Base-by-base conservation (phyloP, 2,113 vertebrate genomes). In the Pomatostomus ruficeps region DNA sequence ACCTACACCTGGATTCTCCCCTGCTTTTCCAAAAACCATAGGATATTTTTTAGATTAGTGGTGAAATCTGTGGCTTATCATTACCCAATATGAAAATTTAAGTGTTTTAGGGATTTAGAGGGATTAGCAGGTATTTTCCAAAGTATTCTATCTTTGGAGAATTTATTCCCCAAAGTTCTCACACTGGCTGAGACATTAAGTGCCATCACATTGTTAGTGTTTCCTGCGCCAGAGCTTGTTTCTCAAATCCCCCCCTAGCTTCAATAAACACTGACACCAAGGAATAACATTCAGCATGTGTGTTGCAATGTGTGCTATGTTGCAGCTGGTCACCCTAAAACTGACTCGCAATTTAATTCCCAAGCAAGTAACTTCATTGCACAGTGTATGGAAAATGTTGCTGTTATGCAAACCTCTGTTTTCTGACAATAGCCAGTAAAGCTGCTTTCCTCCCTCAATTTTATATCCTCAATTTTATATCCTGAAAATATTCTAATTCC, bases 231-330 rank as follows among this genome's bases (percentile, higher is more conserved):
- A 95, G 61, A 59, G 75, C 42, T 85, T 80, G 72, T 59, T 94
- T 86, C 88, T 93, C 72, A 94, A 90, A 90, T 73, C 92, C 76
- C 79, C 79, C 16, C 13, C 68, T 83, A 51, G 3, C 3, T 66
- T 84, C 93, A 93, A 71, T 63, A 94, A 95, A 93, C 85, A 88
- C 85, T 81, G 90, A 91, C 93, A 94, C 85, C 31, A 59, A 89
- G 58, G 5, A 94, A 45, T 75, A 94, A 83, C 85, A 80, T 52
- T 80, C 67, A 71, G n/a, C n/a, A 43, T 43, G 79, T 83, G 67
- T 95, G 93, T 95, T 95, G 91, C 77, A 95, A 95, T 3, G 3
- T 31, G 79, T 87, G 91, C 48, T 88, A 62, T 3, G 21, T 72
- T 95, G 80, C 91, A 97, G 94, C 91, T 95, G 93, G 94, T 72